Evolutionary conservation across 2,113 vertebrate genomes (phyloP), one percentile per base, ranked within the genome.

Genomic region (Acanthisitta chloris): DNA sequence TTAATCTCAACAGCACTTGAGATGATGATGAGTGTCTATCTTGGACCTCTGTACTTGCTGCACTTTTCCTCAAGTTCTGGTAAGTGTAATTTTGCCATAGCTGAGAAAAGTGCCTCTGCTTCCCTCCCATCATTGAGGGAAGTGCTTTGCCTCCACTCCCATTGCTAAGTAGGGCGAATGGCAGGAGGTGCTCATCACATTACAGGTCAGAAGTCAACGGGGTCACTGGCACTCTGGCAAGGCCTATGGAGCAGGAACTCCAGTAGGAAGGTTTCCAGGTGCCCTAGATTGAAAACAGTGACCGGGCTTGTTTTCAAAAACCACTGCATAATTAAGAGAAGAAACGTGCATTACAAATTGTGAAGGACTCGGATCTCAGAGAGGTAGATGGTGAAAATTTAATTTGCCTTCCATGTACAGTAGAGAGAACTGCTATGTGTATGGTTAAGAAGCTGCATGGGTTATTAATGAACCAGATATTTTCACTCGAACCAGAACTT

Each of bases 121-220:
- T 95, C 82, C 90, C 73, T 93, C 81, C 96, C 97, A 96, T 96
- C 89, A 84, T 71, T 98, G 48, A 82, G 40, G 97, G 94, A 96
- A 96, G 96, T 73, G 78, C 98, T 97, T 97, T 96, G 97, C 97
- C 97, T 98, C 94, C 82, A 87, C 79, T 95, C 90, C 95, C 97
- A 95, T 96, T 90, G 89, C 97, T 98, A 98, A 98, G 97, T 97
- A 97, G 96, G 97, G 95, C 78, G 46, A 97, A 88, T 93, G 95
- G 97, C 97, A 91, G 97, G 98, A 93, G 97, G 95, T 91, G 97
- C 98, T 98, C 96, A 97, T 98, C 82, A 4, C 0, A 26, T 98
- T 97, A 90, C 38, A 77, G 97, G 97, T 98, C 98, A 97, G 96
- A 94, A 96, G 93, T 92, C 90, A 96, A 55, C 76, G 93, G 74